Conservation (phyloP, 2,113 vertebrate species). For the Gymnarchus niloticus region DNA sequence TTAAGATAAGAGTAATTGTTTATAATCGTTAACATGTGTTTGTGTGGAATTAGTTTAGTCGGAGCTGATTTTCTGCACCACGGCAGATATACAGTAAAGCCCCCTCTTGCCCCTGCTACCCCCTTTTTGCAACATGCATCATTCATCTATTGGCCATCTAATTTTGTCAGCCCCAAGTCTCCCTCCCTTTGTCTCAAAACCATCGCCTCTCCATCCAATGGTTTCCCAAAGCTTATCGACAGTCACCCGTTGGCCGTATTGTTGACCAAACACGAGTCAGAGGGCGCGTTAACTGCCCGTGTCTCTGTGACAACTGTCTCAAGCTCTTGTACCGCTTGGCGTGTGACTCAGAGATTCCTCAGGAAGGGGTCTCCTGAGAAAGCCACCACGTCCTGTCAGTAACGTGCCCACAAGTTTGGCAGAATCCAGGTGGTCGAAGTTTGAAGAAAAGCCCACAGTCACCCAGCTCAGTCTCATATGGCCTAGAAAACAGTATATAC, state of each 20-base stretch:
- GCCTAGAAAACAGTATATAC: constrained; percentile 39
- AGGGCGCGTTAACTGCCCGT: neutral
- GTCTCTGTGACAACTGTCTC: neutral
- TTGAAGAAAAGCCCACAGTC: neutral
- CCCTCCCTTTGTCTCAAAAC: too few relatives aligned
- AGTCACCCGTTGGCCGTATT: neutral
- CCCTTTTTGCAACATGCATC: neutral
- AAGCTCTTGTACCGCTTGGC: neutral
- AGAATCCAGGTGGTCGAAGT: neutral
- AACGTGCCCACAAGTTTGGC: neutral
- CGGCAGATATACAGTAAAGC: too few relatives aligned
- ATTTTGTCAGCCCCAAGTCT: neutral
- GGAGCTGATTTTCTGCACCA: too few relatives aligned
- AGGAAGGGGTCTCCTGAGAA: neutral
- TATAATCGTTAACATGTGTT: neutral
- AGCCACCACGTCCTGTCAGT: neutral
- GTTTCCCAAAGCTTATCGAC: too few relatives aligned
- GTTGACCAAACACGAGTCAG: neutral
- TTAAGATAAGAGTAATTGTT: neutral
- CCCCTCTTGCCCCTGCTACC: neutral
- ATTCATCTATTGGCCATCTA: neutral
- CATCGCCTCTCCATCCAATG: neutral
- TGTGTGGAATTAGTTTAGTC: too few relatives aligned
- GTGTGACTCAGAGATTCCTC: neutral
- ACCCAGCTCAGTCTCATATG: neutral